phyloP scores from a whole-genome alignment of 1,140 invertebrate genomes.

The Cyrtorhinus lividipennis region DNA sequence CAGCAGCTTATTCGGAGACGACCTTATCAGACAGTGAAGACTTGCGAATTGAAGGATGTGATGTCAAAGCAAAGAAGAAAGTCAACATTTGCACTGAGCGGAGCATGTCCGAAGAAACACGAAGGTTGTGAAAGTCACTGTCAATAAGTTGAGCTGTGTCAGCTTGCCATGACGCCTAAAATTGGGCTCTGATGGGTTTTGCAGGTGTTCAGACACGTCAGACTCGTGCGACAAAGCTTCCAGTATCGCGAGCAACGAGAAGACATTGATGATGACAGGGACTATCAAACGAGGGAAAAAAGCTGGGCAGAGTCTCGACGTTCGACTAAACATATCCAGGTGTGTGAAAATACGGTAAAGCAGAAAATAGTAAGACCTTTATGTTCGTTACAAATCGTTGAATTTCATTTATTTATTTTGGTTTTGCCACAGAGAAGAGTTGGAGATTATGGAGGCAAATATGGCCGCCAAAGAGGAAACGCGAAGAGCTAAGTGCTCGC shows the following conservation, averaged over 20 bases:
- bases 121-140: too few relatives aligned
- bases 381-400: too few relatives aligned
- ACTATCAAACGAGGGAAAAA: constrained; percentile 57
- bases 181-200: too few relatives aligned
- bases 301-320: constrained; percentile 54
- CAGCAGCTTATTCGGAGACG: too few relatives aligned
- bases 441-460: constrained; percentile 48
- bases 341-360: too few relatives aligned
- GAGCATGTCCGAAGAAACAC: constrained; percentile 22
- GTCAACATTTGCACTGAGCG: constrained; percentile 43
- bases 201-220: constrained; percentile 24
- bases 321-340: constrained; percentile 50
- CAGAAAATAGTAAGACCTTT: too few relatives aligned
- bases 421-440: constrained; percentile 35
- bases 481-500: constrained; percentile 31
- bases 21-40: neutral
- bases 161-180: too few relatives aligned
- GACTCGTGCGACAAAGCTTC: constrained; percentile 24
- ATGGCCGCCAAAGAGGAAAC: constrained; percentile 37
- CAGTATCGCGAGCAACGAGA: constrained; percentile 24
- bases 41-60: constrained; percentile 1
- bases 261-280: constrained; percentile 45
- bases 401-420: neutral
- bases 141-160: too few relatives aligned
- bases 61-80: constrained; percentile 31